A percentile compares a stretch with the other conserved stretches of the same genome.
phyloP scores from a whole-genome alignment of 2,797 vertebrate genomes.

The Phoebastria nigripes region DNA sequence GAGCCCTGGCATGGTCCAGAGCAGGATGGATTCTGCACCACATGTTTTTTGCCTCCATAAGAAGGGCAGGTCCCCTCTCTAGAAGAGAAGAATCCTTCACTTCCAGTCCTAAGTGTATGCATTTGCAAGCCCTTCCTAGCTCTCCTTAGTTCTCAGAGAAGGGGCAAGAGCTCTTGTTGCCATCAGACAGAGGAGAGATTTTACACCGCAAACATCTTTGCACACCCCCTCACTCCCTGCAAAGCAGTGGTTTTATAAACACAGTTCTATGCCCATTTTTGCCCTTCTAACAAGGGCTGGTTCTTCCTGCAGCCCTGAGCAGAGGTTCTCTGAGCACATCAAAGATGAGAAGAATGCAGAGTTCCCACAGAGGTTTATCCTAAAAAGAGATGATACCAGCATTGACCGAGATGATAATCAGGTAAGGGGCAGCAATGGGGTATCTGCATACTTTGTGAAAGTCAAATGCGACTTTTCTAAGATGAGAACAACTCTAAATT shows the following conservation, averaged over 20 bases:
- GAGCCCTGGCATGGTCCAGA: background rate
- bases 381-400: slow-evolving; percentile 95
- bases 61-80: background rate
- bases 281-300: background rate
- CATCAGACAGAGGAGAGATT: background rate
- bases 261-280: background rate
- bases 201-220: background rate
- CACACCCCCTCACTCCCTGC: background rate
- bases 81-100: background rate
- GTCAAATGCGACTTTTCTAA: background rate
- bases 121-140: background rate
- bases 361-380: slow-evolving; percentile 97
- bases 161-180: background rate
- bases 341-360: slow-evolving; percentile 95
- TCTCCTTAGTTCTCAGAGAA: background rate
- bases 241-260: background rate
- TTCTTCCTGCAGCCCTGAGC: slow-evolving; percentile 86
- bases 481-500: background rate
- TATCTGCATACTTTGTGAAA: background rate
- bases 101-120: background rate
- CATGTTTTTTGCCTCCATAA: background rate
- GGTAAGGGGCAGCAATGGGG: slow-evolving; percentile 72
- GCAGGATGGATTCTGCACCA: background rate
- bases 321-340: slow-evolving; percentile 98
- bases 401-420: slow-evolving; percentile 98